Conservation (phyloP, 2,113 vertebrate species). For the Istiophorus platypterus region DNA sequence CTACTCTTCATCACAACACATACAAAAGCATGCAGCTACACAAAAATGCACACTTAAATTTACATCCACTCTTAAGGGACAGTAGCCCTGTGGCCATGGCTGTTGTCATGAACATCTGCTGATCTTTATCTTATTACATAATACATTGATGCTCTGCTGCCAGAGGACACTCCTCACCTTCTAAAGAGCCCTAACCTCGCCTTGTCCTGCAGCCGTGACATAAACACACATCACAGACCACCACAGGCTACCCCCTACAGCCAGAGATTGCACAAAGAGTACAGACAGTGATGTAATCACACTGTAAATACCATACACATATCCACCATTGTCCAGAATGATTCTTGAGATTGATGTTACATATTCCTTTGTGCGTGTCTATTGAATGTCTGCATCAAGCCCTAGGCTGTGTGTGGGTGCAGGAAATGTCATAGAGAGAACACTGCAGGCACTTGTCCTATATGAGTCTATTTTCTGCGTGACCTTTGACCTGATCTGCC, state of each 20-base stretch:
- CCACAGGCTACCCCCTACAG: neutral
- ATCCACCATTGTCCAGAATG: neutral
- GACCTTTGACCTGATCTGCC: conserved; percentile 45
- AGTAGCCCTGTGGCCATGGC: neutral
- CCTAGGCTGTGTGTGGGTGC: neutral
- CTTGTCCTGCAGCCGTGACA: conserved; percentile 50
- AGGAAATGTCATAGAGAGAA: conserved; percentile 43
- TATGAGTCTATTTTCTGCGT: conserved; percentile 28
- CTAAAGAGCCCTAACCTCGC: conserved; percentile 42
- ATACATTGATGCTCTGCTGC: conserved; percentile 21
- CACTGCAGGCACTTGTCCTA: conserved; percentile 26
- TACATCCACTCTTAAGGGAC: conserved; percentile 32
- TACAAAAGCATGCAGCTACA: conserved; percentile 7
- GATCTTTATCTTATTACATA: conserved; percentile 64
- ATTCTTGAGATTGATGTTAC: neutral
- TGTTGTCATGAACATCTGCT: conserved; percentile 34
- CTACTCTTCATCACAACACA: neutral
- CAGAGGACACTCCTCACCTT: conserved; percentile 45
- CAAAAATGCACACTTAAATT: conserved; percentile 10
- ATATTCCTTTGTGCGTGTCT: conserved; percentile 4
- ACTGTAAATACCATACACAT: conserved; percentile 28
- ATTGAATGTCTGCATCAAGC: neutral
- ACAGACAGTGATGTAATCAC: conserved; percentile 23
- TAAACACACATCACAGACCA: conserved; percentile 18
- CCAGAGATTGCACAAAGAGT: conserved; percentile 20